Evolutionary conservation across 2,113 vertebrate genomes (phyloP).

Genomic region (Gymnorhina tibicen): DNA sequence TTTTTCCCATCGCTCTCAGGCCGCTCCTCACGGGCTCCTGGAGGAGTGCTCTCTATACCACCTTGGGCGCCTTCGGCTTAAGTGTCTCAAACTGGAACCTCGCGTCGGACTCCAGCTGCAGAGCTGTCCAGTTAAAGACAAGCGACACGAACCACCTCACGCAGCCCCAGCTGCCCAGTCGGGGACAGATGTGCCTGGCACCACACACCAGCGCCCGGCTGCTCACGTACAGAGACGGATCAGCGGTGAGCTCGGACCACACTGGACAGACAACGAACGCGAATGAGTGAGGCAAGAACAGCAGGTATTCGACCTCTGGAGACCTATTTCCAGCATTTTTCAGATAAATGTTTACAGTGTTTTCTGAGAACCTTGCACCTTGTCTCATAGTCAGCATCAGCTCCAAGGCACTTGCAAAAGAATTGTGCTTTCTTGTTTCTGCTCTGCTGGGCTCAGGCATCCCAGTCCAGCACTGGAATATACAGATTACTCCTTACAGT

Average conservation of each 20-base stretch:
- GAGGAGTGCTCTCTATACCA: neutral
- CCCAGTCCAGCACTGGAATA: neutral
- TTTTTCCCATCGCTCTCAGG: neutral
- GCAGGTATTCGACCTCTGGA: neutral
- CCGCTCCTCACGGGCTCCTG: neutral
- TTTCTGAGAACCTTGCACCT: neutral
- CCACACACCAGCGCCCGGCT: fast-evolving
- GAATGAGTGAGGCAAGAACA: neutral
- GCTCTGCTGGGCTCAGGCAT: neutral
- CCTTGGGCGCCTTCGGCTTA: neutral
- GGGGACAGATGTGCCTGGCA: neutral
- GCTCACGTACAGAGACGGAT: neutral
- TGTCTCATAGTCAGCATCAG: neutral
- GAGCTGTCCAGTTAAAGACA: neutral
- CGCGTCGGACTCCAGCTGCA: neutral
- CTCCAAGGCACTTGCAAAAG: neutral
- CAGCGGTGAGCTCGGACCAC: neutral
- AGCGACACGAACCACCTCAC: neutral
- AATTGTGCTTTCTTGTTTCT: neutral
- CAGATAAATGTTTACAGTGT: neutral
- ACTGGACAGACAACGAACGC: fast-evolving
- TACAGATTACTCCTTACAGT: neutral
- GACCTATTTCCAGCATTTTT: neutral
- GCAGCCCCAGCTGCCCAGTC: neutral
- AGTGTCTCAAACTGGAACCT: neutral